These are phyloP conservation scores for Nomada fabriciana DNA, from an alignment of 2,888 invertebrate genomes.

Conservation along the genomic window DNA sequence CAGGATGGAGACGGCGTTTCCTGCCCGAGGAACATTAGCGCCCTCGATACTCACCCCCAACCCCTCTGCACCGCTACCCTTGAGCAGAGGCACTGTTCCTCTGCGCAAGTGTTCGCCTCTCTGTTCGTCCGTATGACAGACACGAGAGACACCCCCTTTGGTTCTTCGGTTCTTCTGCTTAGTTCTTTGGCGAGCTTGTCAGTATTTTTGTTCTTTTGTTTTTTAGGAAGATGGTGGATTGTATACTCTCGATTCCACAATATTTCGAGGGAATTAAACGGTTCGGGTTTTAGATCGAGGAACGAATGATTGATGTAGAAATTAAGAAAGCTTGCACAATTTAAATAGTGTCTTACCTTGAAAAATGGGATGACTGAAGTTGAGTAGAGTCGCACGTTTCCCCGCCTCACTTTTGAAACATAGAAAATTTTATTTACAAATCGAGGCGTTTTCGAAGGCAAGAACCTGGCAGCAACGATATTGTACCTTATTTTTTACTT, in stretches of 20 bases:
- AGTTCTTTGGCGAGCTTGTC: not conserved
- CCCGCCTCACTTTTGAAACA: not conserved
- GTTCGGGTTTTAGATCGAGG: not conserved
- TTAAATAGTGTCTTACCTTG: not conserved
- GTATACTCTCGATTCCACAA: not conserved
- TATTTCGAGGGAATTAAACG: not conserved
- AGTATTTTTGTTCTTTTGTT: not conserved
- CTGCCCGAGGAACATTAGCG: constrained; percentile 84
- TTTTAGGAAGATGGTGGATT: not conserved
- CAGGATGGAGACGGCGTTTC: constrained; percentile 84
- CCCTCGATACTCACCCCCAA: constrained; percentile 80
- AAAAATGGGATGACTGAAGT: not conserved
- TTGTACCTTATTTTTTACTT: not conserved
- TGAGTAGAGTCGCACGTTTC: not conserved
- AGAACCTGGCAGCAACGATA: too few relatives aligned
- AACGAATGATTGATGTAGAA: not conserved
- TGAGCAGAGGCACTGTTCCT: constrained; percentile 61
- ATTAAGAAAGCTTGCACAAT: not conserved
- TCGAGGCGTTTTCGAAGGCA: too few relatives aligned
- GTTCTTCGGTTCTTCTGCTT: not conserved
- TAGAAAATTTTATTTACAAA: not conserved
- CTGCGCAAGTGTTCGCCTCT: constrained; percentile 60
- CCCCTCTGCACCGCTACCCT: constrained; percentile 42
- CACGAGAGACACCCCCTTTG: constrained; percentile 40
- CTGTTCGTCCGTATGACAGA: constrained; percentile 69